phyloP scores from a whole-genome alignment of 1,140 invertebrate genomes.

The Drosophila takahashii region DNA sequence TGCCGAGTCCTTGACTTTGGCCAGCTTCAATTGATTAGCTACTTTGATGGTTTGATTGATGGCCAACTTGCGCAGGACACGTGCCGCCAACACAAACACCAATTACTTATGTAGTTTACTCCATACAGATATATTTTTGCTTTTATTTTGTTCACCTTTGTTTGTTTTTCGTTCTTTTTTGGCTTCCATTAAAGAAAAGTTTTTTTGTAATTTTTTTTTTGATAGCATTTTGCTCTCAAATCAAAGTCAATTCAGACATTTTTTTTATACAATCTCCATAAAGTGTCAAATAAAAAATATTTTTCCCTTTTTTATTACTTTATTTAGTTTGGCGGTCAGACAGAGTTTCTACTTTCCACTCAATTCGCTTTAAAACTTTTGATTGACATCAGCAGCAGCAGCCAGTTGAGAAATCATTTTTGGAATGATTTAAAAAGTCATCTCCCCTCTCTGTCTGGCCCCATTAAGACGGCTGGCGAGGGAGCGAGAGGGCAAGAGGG shows the following conservation, averaged over 20 bases:
- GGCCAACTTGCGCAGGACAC: slow-evolving; percentile 17
- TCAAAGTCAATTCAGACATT: background rate
- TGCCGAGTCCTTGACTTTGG: background rate
- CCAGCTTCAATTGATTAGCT: slow-evolving; percentile 44
- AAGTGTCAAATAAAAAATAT: too few relatives aligned
- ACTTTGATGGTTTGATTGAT: slow-evolving; percentile 49
- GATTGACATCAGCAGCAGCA: slow-evolving; percentile 16
- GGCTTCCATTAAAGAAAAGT: background rate
- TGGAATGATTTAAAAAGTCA: slow-evolving; percentile 1
- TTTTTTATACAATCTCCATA: too few relatives aligned
- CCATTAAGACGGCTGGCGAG: background rate
- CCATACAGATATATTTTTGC: background rate
- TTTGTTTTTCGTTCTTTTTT: background rate
- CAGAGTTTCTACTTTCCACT: background rate
- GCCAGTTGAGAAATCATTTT: slow-evolving; percentile 20
- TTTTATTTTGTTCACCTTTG: background rate
- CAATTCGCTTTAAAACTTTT: background rate
- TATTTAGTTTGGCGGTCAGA: too few relatives aligned
- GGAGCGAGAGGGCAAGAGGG: background rate
- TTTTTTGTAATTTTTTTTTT: background rate
- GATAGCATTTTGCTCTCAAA: background rate
- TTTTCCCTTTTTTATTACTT: too few relatives aligned
- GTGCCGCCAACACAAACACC: slow-evolving; percentile 24
- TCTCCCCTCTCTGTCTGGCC: background rate
- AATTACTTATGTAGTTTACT: slow-evolving; percentile 14